Conservation (phyloP, 2,113 vertebrate genomes). For the Psephotus haematonotus region DNA sequence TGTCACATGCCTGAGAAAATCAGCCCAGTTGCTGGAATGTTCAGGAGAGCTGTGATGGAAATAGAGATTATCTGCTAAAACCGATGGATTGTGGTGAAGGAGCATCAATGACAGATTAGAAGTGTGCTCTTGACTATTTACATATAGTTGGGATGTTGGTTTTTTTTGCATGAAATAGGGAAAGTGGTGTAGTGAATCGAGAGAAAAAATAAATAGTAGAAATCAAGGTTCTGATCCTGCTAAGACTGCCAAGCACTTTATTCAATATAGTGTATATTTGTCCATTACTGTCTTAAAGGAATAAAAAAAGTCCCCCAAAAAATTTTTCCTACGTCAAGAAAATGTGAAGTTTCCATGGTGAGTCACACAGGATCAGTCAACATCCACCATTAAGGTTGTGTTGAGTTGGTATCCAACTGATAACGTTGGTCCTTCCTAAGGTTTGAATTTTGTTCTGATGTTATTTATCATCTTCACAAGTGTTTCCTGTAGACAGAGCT, state of each 20-base stretch:
- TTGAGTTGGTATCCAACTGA: neutral
- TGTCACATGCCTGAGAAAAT: neutral
- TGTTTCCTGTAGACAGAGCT: neutral
- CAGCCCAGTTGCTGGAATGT: neutral
- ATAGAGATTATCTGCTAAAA: neutral
- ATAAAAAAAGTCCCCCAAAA: neutral
- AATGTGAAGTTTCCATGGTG: neutral
- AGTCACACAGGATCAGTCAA: neutral
- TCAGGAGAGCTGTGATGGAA: neutral
- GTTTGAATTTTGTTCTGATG: neutral
- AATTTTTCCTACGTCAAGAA: neutral
- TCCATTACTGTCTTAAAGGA: neutral
- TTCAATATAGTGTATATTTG: neutral
- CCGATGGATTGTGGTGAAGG: neutral
- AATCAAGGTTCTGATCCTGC: neutral
- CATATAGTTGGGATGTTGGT: neutral
- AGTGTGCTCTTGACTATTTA: neutral
- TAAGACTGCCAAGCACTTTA: neutral
- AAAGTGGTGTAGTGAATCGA: neutral
- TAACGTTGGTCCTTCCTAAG: neutral
- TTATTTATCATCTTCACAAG: neutral
- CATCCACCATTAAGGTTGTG: neutral
- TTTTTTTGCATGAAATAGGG: neutral
- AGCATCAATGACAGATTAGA: neutral
- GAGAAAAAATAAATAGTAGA: neutral